Base-by-base conservation (phyloP, 2,888 invertebrate species). In the Darwinula stevensoni region DNA sequence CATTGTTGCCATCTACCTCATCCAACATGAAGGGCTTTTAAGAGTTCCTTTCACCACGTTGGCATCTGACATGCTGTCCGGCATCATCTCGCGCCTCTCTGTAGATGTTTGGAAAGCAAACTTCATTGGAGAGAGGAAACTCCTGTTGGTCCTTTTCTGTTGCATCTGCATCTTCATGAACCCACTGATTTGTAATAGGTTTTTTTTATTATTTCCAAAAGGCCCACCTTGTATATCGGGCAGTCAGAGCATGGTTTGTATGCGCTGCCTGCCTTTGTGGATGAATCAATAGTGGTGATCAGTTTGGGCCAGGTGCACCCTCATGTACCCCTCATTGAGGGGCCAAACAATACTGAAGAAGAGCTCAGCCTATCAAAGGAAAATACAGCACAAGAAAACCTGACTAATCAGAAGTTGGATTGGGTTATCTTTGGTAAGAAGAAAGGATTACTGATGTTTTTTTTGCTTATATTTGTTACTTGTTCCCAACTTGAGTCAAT, bases 191-290 rank as follows among this genome's bases (percentile, higher is more conserved):
- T n/a, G n/a, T n/a, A n/a, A n/a, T n/a, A n/a, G 17, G 33, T 31
- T 26, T 18, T 27, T 27, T 31, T 6, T 29, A 28, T 13, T n/a
- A 14, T 34, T 42, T 60, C 61, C 39, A 53, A n/a, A n/a, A 84
- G 82, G 41, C 74, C 76, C 35, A 76, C 86, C 0, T 56, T 94
- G 17, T 94, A 86, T 50, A 69, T 94, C 35, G 94, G 91, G 1
- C 76, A 88, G 47, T 67, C 69, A 45, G 58, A 63, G 37, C 64
- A 72, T 44, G 88, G 88, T 0, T 54, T 84, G 1, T 94, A 88
- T 52, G 94, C 91, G 0, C 52, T 91, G 32, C 78, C 84, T 2
- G 76, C 86, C 0, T 55, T 86, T 15, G 84, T 86, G 2, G 88
- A 91, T 55, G 51, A 22, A n/a, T 22, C 22, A 22, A 22, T 22